Conservation (phyloP, 2,888 invertebrate genomes). For the Sepiola atlantica region DNA sequence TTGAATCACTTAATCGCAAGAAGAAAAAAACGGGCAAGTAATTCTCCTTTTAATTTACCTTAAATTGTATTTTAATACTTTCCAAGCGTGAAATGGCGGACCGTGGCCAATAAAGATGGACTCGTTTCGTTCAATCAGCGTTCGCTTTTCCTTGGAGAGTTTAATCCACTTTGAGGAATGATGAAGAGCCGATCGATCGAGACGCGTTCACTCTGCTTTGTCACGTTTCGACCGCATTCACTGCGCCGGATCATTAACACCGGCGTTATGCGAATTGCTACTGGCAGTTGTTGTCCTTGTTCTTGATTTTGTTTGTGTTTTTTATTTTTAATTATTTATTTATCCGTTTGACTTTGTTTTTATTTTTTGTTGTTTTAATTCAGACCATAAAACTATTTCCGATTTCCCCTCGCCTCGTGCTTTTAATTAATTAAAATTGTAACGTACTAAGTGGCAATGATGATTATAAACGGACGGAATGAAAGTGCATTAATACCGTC, state of each 20-base stretch:
- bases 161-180: background rate
- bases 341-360: too few relatives aligned
- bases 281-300: background rate
- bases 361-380: background rate
- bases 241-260: background rate
- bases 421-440: background rate
- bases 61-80: background rate
- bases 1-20: background rate
- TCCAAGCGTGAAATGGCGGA: background rate
- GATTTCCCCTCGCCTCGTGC: background rate
- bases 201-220: background rate
- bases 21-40: background rate
- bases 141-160: background rate
- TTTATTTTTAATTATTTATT: too few relatives aligned
- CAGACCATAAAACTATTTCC: background rate
- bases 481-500: background rate
- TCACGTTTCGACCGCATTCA: background rate
- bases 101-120: background rate
- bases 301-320: too few relatives aligned
- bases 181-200: background rate
- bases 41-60: background rate
- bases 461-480: background rate
- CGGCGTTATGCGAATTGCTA: background rate
- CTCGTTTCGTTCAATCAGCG: background rate
- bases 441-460: background rate